These are phyloP conservation scores for Trematomus bernacchii DNA, from an alignment of 2,797 vertebrate species.

Conservation along the genomic window DNA sequence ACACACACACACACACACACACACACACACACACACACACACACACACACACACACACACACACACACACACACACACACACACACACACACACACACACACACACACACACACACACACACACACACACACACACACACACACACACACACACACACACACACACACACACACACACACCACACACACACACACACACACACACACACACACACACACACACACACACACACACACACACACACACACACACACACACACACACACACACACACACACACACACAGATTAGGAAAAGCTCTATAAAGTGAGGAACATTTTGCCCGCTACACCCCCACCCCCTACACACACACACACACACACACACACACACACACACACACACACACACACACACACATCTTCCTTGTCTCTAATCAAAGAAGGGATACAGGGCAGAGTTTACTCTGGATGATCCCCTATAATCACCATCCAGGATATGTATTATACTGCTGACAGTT, in stretches of 20 bases:
- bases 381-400: neutral
- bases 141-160: too few relatives aligned
- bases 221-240: slow-evolving; percentile 23
- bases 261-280: slow-evolving; percentile 8
- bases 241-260: slow-evolving; percentile 13
- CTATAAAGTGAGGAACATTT: slow-evolving; percentile 46
- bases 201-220: slow-evolving; percentile 23
- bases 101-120: too few relatives aligned
- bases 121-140: too few relatives aligned
- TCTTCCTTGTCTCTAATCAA: slow-evolving; percentile 48
- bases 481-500: slow-evolving; percentile 5
- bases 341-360: slow-evolving; percentile 16
- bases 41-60: too few relatives aligned
- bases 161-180: slow-evolving; percentile 24
- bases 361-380: neutral
- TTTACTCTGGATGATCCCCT: slow-evolving; percentile 48
- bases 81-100: too few relatives aligned
- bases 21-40: slow-evolving; percentile 16
- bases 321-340: neutral
- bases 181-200: slow-evolving; percentile 20
- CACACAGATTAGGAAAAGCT: slow-evolving; percentile 69
- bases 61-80: too few relatives aligned
- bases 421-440: slow-evolving; percentile 32
- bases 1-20: neutral
- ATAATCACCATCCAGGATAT: slow-evolving; percentile 31